phyloP scores from a whole-genome alignment of 2,888 invertebrate species.

The Lepeophtheirus nordmannii region DNA sequence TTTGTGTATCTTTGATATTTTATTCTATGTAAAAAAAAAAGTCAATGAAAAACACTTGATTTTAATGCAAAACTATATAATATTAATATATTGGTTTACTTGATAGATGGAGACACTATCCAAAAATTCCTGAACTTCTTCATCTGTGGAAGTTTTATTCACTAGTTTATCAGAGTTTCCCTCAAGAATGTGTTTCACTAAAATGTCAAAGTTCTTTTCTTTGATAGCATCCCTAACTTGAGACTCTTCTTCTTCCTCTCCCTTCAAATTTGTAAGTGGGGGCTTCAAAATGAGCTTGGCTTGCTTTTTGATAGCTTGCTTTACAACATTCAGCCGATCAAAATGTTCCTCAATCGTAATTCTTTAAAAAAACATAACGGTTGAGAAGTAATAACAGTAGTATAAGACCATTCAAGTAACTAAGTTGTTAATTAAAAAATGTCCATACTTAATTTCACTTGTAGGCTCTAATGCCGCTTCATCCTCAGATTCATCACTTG shows the following conservation, averaged over 20 bases:
- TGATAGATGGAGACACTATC: constrained; percentile 78
- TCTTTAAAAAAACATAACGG: not conserved
- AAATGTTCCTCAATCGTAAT: not conserved
- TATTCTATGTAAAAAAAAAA: constrained; percentile 27
- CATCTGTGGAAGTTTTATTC: constrained; percentile 66
- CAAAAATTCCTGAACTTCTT: constrained; percentile 63
- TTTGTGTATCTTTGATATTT: constrained; percentile 31
- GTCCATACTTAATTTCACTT: not conserved
- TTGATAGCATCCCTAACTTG: constrained; percentile 43
- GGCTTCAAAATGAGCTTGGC: not conserved
- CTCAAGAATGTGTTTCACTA: constrained; percentile 74
- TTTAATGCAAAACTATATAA: too few species aligned
- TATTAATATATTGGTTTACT: too few species aligned
- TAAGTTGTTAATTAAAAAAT: not conserved
- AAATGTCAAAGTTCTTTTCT: constrained; percentile 65
- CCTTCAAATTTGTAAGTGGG: not conserved
- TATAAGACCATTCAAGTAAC: too few species aligned
- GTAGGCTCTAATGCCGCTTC: constrained; percentile 22
- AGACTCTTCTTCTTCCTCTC: constrained; percentile 1
- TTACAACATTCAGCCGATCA: not conserved
- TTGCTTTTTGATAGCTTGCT: not conserved
- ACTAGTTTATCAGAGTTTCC: constrained; percentile 68
- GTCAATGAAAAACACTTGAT: not conserved
- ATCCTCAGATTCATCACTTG: constrained; percentile 25
- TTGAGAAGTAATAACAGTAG: too few species aligned